These are phyloP conservation scores for Mus musculus DNA, from an alignment of 2,113 vertebrate genomes.

Conservation along the genomic window GRCm39 chr5:27825501-27826000, in stretches of 20 bases:
- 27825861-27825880: not conserved
- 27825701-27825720: not conserved
- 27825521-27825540: too few relatives aligned
- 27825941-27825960: conserved; percentile 63
- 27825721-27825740: not conserved
- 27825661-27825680: not conserved
- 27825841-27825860: conserved; percentile 38
- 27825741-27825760: not conserved
- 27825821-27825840: not conserved
- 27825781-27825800: not conserved
- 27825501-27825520: not conserved
- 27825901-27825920: not conserved
- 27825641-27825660: not conserved
- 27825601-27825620: too few relatives aligned
- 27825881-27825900: not conserved
- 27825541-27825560: not conserved
- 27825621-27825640: not conserved
- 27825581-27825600: not conserved
- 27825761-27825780: too few relatives aligned
- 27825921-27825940: not conserved
- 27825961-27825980: conserved; percentile 64
- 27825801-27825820: not conserved
- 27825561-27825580: not conserved
- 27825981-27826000: conserved; percentile 62
- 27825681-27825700: not conserved